Evolutionary conservation across 1,140 invertebrate species (phyloP), one percentile per base, ranked within the genome.

Genomic region (Panagrolaimus sp.): DNA sequence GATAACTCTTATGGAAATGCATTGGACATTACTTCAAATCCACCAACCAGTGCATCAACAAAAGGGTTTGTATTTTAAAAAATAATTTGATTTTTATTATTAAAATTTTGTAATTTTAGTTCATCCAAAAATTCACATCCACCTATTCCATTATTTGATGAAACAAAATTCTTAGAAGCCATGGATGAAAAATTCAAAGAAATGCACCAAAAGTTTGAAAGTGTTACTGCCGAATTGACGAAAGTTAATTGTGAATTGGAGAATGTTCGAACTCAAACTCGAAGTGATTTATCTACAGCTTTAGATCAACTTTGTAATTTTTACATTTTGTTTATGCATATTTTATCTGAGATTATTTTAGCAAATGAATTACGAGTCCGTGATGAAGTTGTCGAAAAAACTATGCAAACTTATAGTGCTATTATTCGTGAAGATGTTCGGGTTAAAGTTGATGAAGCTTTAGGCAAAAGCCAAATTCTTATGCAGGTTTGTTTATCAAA

Each of bases 321-420:
- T 58, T n/a, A 21, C 8, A 8, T 26, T 58, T 26, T 8, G 8
- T 21, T n/a, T 21, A 4, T n/a, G 17, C 15, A n/a, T 58, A 28
- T n/a, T 4, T 21, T 21, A 12, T 58, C 7, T 9, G 26, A 58
- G 12, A 12, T 58, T 10, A 17, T 58, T 58, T 58, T 28, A 58
- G 52, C 52, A 21, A 58, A 58, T 28, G 52, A 58, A 17, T 58
- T 58, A 21, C 52, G 52, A 21, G 28, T 26, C 17, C 52, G 52
- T 28, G 28, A 58, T 58, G 52, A 58, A 14, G 21, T 26, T 26
- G 21, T 58, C 3, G 52, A 58, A 24, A n/a, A 21, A 21, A 21
- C 28, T 28, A 58, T 58, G 21, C 14, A 21, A 2, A 26, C 52
- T 9, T 58, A 58, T 28, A 58, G 21, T 28, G 21, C 21, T 12